A percentile compares a stretch with the other conserved stretches of the same genome.
Conservation (phyloP, 2,797 vertebrate genomes). For the Neosalanx taihuensis region DNA sequence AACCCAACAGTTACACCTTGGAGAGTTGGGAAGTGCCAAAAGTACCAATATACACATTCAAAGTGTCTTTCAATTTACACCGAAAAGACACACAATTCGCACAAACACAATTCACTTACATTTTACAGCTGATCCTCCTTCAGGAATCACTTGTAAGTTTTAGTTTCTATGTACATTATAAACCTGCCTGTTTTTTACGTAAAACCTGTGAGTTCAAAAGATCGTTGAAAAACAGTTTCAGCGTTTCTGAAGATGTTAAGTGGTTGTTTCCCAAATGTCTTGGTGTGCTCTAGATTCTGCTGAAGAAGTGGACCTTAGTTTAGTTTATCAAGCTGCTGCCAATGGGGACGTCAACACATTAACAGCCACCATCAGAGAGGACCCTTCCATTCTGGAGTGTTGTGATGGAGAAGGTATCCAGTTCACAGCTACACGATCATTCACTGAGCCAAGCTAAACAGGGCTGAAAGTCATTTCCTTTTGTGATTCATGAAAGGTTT, state of each 20-base stretch:
- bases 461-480: neutral
- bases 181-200: constrained; percentile 11
- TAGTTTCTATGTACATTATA: too few species aligned
- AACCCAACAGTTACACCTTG: neutral
- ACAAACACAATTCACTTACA: too few species aligned
- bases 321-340: constrained; percentile 83
- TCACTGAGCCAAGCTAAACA: neutral
- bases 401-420: constrained; percentile 63
- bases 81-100: too few species aligned
- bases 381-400: constrained; percentile 85
- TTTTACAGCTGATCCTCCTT: neutral
- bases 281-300: constrained; percentile 67
- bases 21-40: neutral
- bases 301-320: constrained; percentile 79
- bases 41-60: neutral
- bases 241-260: neutral
- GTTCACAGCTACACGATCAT: neutral
- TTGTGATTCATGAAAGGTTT: neutral
- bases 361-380: constrained; percentile 82
- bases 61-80: too few species aligned
- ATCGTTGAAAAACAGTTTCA: too few species aligned
- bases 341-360: constrained; percentile 82
- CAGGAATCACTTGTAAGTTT: neutral
- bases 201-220: too few species aligned
- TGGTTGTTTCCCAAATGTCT: neutral